Conservation (phyloP, 2,113 vertebrate genomes). For the Petromus typicus region DNA sequence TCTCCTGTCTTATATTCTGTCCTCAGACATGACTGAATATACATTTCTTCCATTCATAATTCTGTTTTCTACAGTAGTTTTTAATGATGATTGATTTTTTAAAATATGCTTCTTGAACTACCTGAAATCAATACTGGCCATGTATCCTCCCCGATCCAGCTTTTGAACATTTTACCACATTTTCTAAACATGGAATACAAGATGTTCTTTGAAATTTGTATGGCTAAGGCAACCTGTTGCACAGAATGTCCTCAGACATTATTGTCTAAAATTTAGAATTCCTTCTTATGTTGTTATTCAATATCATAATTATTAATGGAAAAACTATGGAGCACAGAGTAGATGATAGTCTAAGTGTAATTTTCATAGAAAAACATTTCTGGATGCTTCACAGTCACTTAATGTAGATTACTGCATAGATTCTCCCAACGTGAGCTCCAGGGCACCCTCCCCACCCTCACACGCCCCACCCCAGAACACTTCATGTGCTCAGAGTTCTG, state of each 20-base stretch:
- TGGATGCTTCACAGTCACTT: background rate
- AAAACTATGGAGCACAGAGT: background rate
- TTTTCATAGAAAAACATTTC: constrained; percentile 33
- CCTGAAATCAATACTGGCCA: background rate
- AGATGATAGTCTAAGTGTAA: constrained; percentile 34
- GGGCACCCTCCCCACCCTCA: background rate
- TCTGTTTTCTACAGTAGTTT: constrained; percentile 21
- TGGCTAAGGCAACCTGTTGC: background rate
- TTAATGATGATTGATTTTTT: background rate
- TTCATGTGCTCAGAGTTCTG: background rate
- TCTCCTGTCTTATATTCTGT: background rate
- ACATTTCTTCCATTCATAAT: background rate
- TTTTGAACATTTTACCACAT: background rate
- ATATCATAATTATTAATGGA: constrained; percentile 15
- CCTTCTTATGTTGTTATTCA: background rate
- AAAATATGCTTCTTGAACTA: background rate
- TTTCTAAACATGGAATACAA: constrained; percentile 21
- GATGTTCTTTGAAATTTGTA: background rate
- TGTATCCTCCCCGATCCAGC: background rate
- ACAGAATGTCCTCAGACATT: background rate
- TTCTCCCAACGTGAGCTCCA: background rate
- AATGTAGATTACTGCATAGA: background rate
- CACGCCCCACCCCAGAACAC: too few species aligned
- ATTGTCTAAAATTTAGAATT: constrained; percentile 28
- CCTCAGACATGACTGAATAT: background rate